Conservation (phyloP, 2,888 invertebrate genomes). For the Morpho achilles region DNA sequence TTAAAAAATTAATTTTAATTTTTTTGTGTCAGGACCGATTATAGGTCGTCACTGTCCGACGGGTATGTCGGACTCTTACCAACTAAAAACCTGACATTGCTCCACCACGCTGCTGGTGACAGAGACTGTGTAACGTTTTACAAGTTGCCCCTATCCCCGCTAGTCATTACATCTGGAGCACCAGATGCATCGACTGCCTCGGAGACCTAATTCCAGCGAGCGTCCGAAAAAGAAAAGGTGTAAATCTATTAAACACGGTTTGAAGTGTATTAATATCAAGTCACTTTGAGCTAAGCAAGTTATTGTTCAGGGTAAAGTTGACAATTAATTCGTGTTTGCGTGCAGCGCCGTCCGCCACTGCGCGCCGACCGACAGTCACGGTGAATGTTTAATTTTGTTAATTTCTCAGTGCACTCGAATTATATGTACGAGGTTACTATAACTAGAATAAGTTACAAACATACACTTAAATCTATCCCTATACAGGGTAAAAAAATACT, state of each 20-base stretch:
- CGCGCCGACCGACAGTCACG: slow-evolving; percentile 11
- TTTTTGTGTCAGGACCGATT: too few species aligned
- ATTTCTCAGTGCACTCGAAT: slow-evolving; percentile 15
- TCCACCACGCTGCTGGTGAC: too few species aligned
- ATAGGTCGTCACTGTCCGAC: too few species aligned
- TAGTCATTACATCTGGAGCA: too few species aligned
- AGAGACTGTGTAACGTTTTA: too few species aligned
- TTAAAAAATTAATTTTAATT: too few species aligned
- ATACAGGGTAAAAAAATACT: too few species aligned
- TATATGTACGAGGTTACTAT: slow-evolving; percentile 16
- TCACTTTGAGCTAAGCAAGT: slow-evolving; percentile 23
- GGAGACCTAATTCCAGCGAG: not conserved
- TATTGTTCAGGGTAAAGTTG: slow-evolving; percentile 40
- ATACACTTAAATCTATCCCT: too few species aligned
- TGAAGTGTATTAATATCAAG: slow-evolving; percentile 2
- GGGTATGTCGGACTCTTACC: too few species aligned
- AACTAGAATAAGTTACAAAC: not conserved
- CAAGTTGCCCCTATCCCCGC: too few species aligned
- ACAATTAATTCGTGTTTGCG: slow-evolving; percentile 21
- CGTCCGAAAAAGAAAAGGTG: not conserved
- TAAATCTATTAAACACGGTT: not conserved
- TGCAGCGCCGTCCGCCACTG: slow-evolving; percentile 15
- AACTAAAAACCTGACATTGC: too few species aligned
- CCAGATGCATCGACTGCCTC: too few species aligned
- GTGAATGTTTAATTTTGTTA: slow-evolving; percentile 21